Conservation (phyloP, 2,113 vertebrate species). For the Silurus glanis region DNA sequence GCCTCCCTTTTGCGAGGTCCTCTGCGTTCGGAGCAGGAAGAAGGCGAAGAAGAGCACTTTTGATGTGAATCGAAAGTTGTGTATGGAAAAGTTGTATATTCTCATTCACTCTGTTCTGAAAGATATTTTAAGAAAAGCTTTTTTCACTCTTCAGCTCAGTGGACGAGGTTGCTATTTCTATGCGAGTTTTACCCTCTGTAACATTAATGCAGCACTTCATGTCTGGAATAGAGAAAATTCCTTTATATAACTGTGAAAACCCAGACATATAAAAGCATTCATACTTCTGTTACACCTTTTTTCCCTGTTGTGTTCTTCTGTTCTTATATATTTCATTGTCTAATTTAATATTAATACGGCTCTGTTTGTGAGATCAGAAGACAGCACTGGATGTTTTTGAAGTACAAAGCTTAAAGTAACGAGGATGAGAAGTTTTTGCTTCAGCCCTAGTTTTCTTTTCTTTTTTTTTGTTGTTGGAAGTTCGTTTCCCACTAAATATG, state of each 20-base stretch:
- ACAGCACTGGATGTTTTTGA: background rate
- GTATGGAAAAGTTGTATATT: constrained; percentile 30
- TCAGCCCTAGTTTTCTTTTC: background rate
- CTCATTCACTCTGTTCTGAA: constrained; percentile 28
- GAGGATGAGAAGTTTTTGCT: background rate
- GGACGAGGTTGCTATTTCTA: constrained; percentile 37
- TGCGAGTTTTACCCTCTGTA: constrained; percentile 47
- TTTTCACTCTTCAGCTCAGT: constrained; percentile 34
- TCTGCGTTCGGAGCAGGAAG: constrained; percentile 5
- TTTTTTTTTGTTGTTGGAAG: background rate
- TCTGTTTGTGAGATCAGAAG: background rate
- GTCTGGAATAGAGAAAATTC: constrained; percentile 36
- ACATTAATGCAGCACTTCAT: constrained; percentile 37
- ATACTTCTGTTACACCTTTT: background rate
- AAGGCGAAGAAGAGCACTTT: constrained; percentile 24
- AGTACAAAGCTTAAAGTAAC: background rate
- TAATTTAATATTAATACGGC: constrained; percentile 38
- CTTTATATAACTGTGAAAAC: no score
- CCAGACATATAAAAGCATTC: constrained; percentile 19
- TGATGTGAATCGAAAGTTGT: constrained; percentile 50
- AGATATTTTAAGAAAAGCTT: constrained; percentile 44
- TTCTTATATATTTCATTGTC: constrained; percentile 44
- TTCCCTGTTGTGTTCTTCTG: background rate
- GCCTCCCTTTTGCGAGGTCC: constrained; percentile 4
- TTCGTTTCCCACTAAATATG: background rate